Conservation (phyloP, 2,797 vertebrate genomes). For the Ctenopoma multispine region DNA sequence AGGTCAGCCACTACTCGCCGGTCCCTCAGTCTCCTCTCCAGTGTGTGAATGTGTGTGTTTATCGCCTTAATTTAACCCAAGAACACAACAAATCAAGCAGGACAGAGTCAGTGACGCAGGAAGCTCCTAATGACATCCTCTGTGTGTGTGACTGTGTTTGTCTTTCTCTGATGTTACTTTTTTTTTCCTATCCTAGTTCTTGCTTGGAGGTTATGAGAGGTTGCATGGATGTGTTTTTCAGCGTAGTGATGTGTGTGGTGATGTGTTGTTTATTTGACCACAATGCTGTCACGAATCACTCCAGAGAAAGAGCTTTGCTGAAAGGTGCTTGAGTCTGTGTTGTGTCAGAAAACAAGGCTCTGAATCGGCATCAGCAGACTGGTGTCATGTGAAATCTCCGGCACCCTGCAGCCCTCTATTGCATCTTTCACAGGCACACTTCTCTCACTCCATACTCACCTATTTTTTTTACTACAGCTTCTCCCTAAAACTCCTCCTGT, state of each 20-base stretch:
- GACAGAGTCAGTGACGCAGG: constrained; percentile 33
- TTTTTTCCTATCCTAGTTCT: constrained; percentile 10
- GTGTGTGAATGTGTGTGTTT: constrained; percentile 72
- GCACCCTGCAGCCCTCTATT: constrained; percentile 60
- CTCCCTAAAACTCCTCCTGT: constrained; percentile 77
- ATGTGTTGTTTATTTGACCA: constrained; percentile 41
- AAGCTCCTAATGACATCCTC: constrained; percentile 44
- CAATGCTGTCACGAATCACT: constrained; percentile 26
- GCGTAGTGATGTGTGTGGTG: not conserved
- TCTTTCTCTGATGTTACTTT: not conserved
- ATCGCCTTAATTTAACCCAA: constrained; percentile 71
- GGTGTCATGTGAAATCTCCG: constrained; percentile 68
- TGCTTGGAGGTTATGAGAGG: not conserved
- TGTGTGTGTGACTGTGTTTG: constrained; percentile 24
- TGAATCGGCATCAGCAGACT: constrained; percentile 51
- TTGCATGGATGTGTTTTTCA: constrained; percentile 6
- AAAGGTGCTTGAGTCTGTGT: constrained; percentile 59
- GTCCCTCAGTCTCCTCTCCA: constrained; percentile 57
- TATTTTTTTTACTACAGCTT: constrained; percentile 54
- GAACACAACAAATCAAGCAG: constrained; percentile 47
- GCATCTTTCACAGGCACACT: constrained; percentile 55
- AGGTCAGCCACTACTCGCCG: constrained; percentile 54
- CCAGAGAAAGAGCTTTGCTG: constrained; percentile 31
- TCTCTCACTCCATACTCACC: constrained; percentile 52
- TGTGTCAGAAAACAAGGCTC: constrained; percentile 69